Percentiles rank a stretch among this genome's conserved stretches.
These are phyloP conservation scores for Eufriesea mexicana DNA, from an alignment of 1,140 invertebrate species.

Conservation along the genomic window DNA sequence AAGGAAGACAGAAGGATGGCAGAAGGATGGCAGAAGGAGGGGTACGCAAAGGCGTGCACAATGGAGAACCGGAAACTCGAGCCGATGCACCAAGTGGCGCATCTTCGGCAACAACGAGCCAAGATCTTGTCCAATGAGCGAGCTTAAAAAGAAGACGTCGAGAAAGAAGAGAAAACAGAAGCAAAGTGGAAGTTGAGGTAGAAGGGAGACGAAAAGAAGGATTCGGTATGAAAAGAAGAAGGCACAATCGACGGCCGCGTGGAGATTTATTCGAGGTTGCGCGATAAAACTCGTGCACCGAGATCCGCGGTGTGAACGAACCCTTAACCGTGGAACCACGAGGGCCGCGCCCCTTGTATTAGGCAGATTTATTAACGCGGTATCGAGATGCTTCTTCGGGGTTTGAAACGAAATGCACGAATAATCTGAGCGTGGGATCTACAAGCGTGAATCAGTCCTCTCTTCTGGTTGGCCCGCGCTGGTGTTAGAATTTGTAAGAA, in stretches of 20 bases:
- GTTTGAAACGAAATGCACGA: slow-evolving; percentile 64
- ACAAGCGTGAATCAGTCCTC: slow-evolving; percentile 63
- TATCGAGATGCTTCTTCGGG: slow-evolving; percentile 68
- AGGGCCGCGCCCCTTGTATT: slow-evolving; percentile 66
- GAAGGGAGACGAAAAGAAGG: not conserved
- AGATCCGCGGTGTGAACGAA: slow-evolving; percentile 55
- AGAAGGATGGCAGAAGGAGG: slow-evolving; percentile 27
- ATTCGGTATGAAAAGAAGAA: slow-evolving; percentile 24
- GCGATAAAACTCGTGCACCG: slow-evolving; percentile 49
- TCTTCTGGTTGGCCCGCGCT: slow-evolving; percentile 3
- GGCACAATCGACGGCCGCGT: slow-evolving; percentile 45
- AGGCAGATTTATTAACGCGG: slow-evolving; percentile 70
- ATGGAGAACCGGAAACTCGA: slow-evolving; percentile 77
- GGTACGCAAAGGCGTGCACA: slow-evolving; percentile 61
- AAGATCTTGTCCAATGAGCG: slow-evolving; percentile 59
- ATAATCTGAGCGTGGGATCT: slow-evolving; percentile 67
- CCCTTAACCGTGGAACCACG: slow-evolving; percentile 47
- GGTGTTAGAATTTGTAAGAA: slow-evolving; percentile 38
- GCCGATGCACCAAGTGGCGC: slow-evolving; percentile 61
- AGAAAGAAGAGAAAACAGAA: not conserved
- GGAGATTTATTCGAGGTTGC: slow-evolving; percentile 56
- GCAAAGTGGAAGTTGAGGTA: too few relatives aligned
- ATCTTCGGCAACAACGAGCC: slow-evolving; percentile 62
- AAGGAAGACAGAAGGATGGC: too few relatives aligned
- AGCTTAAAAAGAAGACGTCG: slow-evolving; percentile 28